phyloP scores from a whole-genome alignment of 2,113 vertebrate species.

The Cochlearius cochlearius region DNA sequence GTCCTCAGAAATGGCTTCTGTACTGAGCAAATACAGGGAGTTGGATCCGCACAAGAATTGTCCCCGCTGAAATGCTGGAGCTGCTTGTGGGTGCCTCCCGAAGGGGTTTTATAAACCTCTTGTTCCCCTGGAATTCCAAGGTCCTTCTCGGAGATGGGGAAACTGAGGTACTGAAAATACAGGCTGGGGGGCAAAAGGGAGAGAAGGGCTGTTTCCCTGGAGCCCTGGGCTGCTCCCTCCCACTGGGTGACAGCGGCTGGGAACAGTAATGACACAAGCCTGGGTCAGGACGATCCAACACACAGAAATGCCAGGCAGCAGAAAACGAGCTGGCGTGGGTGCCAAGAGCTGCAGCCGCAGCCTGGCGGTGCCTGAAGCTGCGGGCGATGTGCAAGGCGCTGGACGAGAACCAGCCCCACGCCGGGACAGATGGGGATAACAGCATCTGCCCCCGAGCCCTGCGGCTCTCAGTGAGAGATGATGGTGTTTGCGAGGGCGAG shows the following conservation, averaged over 20 bases:
- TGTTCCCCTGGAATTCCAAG: neutral
- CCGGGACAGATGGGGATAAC: neutral
- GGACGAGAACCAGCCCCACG: neutral
- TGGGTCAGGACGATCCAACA: neutral
- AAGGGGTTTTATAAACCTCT: neutral
- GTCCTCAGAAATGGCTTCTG: neutral
- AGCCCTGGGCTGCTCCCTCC: neutral
- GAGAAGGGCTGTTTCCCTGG: neutral
- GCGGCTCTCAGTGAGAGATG: neutral
- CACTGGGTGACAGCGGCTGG: rapidly evolving
- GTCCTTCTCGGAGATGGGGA: neutral
- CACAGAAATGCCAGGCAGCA: neutral
- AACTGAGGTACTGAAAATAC: neutral
- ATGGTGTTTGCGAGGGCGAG: neutral
- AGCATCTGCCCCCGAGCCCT: neutral
- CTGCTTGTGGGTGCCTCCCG: rapidly evolving
- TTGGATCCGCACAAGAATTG: neutral
- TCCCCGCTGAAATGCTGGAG: neutral
- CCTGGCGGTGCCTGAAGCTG: neutral
- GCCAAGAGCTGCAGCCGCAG: neutral
- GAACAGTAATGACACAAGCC: neutral
- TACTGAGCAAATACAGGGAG: neutral
- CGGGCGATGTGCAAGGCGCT: neutral
- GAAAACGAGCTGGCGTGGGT: neutral
- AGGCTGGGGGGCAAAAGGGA: neutral